These are phyloP conservation scores for Sminthurinus signatus DNA, from an alignment of 1,140 invertebrate species.

Conservation along the genomic window DNA sequence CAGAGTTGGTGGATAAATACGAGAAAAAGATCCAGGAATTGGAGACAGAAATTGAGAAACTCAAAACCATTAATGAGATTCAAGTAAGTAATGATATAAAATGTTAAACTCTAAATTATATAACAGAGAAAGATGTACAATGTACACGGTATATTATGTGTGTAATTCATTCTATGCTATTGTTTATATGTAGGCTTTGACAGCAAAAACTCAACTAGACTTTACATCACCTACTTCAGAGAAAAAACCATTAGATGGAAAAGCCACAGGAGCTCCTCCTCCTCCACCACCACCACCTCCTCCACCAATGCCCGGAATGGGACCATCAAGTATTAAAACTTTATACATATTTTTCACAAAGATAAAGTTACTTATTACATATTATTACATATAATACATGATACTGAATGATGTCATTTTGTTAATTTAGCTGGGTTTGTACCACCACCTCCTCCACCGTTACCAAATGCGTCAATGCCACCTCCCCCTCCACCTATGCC, in stretches of 20 bases:
- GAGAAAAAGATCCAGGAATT: slow-evolving; percentile 45
- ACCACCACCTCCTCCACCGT: slow-evolving; percentile 46
- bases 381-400: no score
- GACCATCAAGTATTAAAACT: no score
- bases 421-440: no score
- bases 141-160: not conserved
- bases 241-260: not conserved
- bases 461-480: slow-evolving; percentile 47
- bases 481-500: slow-evolving; percentile 26
- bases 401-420: no score
- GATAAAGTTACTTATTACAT: no score
- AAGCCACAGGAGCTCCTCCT: not conserved
- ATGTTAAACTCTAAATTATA: no score
- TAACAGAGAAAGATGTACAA: no score
- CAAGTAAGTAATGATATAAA: slow-evolving; percentile 39
- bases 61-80: slow-evolving; percentile 47
- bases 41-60: slow-evolving; percentile 47
- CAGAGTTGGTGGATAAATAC: slow-evolving; percentile 45
- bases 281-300: slow-evolving; percentile 45
- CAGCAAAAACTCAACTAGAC: slow-evolving; percentile 42
- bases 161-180: not conserved
- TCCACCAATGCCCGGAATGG: slow-evolving; percentile 46
- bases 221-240: slow-evolving; percentile 41
- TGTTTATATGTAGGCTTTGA: slow-evolving; percentile 41
- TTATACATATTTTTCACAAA: no score